Evolutionary conservation across 2,113 vertebrate genomes (phyloP).

Genomic region (Paradisaea rubra): DNA sequence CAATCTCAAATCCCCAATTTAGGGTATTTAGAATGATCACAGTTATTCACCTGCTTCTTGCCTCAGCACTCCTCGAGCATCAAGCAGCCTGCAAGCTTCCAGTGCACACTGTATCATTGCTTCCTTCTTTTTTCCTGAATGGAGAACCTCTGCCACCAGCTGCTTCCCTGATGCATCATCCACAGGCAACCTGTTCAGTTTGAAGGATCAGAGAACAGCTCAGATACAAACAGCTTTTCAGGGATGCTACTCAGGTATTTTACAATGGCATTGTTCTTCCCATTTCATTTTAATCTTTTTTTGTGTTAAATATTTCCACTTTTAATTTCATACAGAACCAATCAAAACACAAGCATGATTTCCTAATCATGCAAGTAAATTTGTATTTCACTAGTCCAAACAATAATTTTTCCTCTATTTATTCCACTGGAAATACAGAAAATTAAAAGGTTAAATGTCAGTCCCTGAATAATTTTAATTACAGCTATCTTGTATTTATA

Average conservation of each 20-base stretch:
- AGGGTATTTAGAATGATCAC: background rate
- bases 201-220: background rate
- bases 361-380: background rate
- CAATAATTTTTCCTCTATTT: background rate
- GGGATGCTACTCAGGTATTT: background rate
- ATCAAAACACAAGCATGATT: background rate
- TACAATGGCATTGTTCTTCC: background rate
- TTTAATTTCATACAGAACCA: background rate
- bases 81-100: constrained; percentile 93
- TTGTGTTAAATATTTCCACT: background rate
- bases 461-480: background rate
- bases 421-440: background rate
- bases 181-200: constrained; percentile 82
- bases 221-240: background rate
- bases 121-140: constrained; percentile 94
- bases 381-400: background rate
- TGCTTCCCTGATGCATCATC: constrained; percentile 90
- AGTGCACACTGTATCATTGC: constrained; percentile 86
- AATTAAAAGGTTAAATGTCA: background rate
- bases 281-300: background rate
- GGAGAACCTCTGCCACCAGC: constrained; percentile 88
- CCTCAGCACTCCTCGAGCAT: constrained; percentile 90
- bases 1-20: background rate
- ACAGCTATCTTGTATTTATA: background rate
- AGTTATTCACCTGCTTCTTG: constrained; percentile 87